A percentile compares a stretch with the other conserved stretches of the same genome.
phyloP scores from a whole-genome alignment of 2,888 invertebrate species.

The Actias luna region DNA sequence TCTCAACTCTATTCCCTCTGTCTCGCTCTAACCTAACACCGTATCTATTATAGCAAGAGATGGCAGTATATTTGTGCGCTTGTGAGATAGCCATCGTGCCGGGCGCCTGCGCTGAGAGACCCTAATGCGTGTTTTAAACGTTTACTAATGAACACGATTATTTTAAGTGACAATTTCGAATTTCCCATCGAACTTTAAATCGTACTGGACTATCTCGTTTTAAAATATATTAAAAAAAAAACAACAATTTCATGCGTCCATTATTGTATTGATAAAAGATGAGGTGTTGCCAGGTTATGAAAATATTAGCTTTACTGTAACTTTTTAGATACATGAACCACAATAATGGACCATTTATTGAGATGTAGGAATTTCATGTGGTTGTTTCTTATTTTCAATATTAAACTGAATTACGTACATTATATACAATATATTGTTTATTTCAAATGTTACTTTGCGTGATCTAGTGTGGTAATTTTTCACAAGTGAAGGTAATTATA shows the following conservation, averaged over 20 bases:
- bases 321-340: background rate
- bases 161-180: constrained; percentile 79
- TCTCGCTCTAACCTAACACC: constrained; percentile 29
- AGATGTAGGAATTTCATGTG: too few relatives aligned
- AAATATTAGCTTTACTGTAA: background rate
- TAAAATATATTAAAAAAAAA: background rate
- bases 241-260: background rate
- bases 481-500: too few relatives aligned
- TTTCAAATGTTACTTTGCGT: too few relatives aligned
- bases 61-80: constrained; percentile 46
- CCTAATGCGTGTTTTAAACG: constrained; percentile 79
- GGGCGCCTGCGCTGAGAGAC: constrained; percentile 76
- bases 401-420: too few relatives aligned
- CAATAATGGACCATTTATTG: background rate
- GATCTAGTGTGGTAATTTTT: too few relatives aligned
- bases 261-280: background rate
- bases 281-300: background rate
- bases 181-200: constrained; percentile 47
- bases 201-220: background rate
- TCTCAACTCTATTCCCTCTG: constrained; percentile 66
- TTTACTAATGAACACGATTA: constrained; percentile 81
- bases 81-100: constrained; percentile 61
- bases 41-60: constrained; percentile 26
- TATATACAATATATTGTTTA: too few relatives aligned
- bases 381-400: too few relatives aligned